Base-by-base conservation (phyloP, 2,113 vertebrate genomes). In the Melanotaenia duboulayi region DNA sequence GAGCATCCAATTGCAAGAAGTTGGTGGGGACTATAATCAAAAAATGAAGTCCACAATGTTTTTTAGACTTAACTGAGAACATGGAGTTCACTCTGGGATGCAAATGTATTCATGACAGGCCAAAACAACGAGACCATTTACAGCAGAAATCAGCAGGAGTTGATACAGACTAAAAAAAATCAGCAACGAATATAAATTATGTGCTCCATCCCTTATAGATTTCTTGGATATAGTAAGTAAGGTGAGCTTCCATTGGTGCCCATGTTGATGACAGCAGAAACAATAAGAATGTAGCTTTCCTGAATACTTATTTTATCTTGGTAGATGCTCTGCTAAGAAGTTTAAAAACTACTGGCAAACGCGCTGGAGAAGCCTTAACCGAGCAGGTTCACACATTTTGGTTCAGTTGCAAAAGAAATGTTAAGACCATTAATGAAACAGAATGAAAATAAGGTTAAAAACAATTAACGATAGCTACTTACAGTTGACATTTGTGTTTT, bases 401-500 rank as follows among this genome's bases (percentile, higher is more conserved):
- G 4, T 25, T 7, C 32, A 64, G 5, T 11, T 58, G 49, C 32
- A 37, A 46, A 16, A n/a, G 0, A 40, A 62, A 75, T 2, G 2
- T 59, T 62, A 35, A n/a, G 40, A 42, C 1, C 3, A 69, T 14
- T 22, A 3, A 49, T 20, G 4, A 76, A 76, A 44, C 7, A 56
- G 19, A 56, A 19, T 12, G 11, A 48, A 78, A 71, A 66, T 46
- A 1, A 28, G 25, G 10, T 1, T 17, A 65, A 12, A 37, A 67
- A 60, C 39, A 79, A 56, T 35, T 6, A 83, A 74, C 72, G 12
- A 42, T 4, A 19, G 25, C 9, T 92, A 94, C 93, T 94, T 83
- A 93, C 93, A 84, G 90, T 90, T 68, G 92, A 92, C 93, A 94
- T 94, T 85, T 90, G 84, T 78, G 2, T 80, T 74, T 91, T 82